A percentile compares a stretch with the other conserved stretches of the same genome.
Conservation (phyloP, 1,140 invertebrate species). For the Copidosoma floridanum region DNA sequence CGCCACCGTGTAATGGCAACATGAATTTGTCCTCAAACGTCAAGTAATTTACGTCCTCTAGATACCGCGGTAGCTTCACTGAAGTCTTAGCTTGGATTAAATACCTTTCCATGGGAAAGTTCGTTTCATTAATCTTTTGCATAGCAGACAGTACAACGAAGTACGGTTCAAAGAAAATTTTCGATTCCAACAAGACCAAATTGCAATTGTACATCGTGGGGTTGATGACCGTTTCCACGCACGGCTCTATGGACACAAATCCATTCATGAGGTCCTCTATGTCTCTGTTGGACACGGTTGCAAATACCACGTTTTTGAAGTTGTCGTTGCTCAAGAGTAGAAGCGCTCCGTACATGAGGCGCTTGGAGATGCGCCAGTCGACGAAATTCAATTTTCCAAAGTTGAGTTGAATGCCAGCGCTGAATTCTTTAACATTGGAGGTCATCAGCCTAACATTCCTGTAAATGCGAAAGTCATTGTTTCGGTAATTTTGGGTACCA, state of each 20-base stretch:
- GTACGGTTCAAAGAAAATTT: conserved; percentile 71
- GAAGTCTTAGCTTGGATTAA: background rate
- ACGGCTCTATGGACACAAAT: background rate
- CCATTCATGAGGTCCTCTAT: background rate
- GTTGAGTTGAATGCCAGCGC: background rate
- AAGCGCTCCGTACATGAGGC: background rate
- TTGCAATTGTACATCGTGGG: conserved; percentile 38
- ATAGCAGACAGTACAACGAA: conserved; percentile 64
- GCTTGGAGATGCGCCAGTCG: background rate
- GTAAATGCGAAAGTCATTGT: conserved; percentile 1
- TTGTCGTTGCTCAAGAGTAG: background rate
- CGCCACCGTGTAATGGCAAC: too few relatives aligned
- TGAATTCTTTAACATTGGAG: background rate
- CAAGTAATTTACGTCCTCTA: too few relatives aligned
- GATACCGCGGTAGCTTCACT: background rate
- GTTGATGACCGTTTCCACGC: background rate
- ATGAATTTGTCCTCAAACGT: too few relatives aligned
- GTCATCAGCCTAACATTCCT: background rate
- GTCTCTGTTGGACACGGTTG: background rate
- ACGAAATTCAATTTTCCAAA: background rate
- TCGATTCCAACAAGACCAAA: conserved; percentile 66
- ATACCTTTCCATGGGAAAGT: conserved; percentile 34
- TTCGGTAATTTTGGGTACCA: conserved; percentile 17
- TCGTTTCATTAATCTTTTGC: conserved; percentile 54
- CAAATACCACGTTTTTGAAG: background rate